Percentiles rank a stretch among this genome's conserved stretches.
Evolutionary conservation across 2,113 vertebrate species (phyloP).

Genomic region (Forbesichthys agassizii): DNA sequence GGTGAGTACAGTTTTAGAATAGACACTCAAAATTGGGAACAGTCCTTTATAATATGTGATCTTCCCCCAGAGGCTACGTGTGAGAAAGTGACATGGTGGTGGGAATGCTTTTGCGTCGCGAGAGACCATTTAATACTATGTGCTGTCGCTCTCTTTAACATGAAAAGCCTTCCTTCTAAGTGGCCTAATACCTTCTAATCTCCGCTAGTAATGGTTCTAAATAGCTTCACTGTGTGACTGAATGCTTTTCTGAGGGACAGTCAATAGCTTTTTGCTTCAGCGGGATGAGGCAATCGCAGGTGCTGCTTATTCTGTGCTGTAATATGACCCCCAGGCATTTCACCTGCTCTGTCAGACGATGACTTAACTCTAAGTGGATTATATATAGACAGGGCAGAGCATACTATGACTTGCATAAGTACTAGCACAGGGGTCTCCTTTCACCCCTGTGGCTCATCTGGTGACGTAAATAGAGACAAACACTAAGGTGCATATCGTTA

Average conservation of each 20-base stretch:
- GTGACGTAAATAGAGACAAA: neutral
- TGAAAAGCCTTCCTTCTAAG: slow-evolving; percentile 55
- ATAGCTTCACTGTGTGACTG: slow-evolving; percentile 49
- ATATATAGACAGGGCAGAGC: slow-evolving; percentile 47
- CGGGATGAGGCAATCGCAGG: slow-evolving; percentile 63
- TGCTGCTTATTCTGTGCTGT: slow-evolving; percentile 45
- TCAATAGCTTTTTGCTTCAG: slow-evolving; percentile 46
- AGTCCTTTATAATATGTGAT: too few relatives aligned
- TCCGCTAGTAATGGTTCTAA: slow-evolving; percentile 57
- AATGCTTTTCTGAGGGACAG: slow-evolving; percentile 45
- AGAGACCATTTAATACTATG: slow-evolving; percentile 38
- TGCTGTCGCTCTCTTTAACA: slow-evolving; percentile 46
- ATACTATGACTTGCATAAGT: slow-evolving; percentile 40
- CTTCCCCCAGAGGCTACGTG: neutral
- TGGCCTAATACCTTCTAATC: slow-evolving; percentile 60
- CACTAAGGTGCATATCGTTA: neutral
- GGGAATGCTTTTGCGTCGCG: slow-evolving; percentile 9
- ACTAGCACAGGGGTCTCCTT: neutral
- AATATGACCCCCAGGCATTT: slow-evolving; percentile 24
- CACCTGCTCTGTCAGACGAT: slow-evolving; percentile 53
- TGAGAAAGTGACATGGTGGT: neutral
- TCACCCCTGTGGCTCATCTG: slow-evolving; percentile 36
- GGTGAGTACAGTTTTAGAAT: neutral
- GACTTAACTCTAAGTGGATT: slow-evolving; percentile 68
- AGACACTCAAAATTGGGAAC: too few relatives aligned